A percentile compares a stretch with the other conserved stretches of the same genome.
Conservation (phyloP, 2,797 vertebrate genomes). For the Mormyrops boulengeri region DNA sequence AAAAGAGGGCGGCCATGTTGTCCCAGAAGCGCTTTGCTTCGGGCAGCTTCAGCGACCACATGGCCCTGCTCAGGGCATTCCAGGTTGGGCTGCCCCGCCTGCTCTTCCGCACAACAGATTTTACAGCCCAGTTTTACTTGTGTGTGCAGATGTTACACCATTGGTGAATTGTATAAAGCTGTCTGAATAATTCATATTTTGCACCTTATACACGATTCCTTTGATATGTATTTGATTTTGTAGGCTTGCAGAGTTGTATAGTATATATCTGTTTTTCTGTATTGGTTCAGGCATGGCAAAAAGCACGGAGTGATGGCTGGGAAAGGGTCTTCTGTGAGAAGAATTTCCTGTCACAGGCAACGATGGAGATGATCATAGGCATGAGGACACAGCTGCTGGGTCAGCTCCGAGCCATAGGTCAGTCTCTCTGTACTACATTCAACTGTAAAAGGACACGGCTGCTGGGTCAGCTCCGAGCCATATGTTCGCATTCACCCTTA, state of each 20-base stretch:
- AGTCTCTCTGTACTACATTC: not conserved
- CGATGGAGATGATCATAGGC: slow-evolving; percentile 89
- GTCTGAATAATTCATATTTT: not conserved
- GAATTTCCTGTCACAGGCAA: slow-evolving; percentile 88
- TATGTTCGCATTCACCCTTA: not conserved
- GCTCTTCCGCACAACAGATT: not conserved
- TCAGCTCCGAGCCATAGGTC: slow-evolving; percentile 90
- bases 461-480: slow-evolving; percentile 47
- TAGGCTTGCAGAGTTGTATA: not conserved
- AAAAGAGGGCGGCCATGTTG: slow-evolving; percentile 78
- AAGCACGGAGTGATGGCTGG: slow-evolving; percentile 82
- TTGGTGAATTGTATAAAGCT: not conserved
- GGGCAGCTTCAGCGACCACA: slow-evolving; percentile 87
- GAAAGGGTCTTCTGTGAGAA: slow-evolving; percentile 89
- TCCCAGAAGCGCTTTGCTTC: slow-evolving; percentile 77
- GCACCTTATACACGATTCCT: not conserved
- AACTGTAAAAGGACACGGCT: slow-evolving; percentile 68
- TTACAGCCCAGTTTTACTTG: not conserved
- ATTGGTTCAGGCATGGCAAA: slow-evolving; percentile 81
- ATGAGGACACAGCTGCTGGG: slow-evolving; percentile 89
- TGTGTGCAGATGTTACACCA: not conserved
- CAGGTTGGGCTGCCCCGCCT: slow-evolving; percentile 64
- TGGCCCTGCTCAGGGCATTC: slow-evolving; percentile 89
- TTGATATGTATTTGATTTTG: not conserved
- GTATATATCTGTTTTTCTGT: not conserved